Conservation (phyloP, 2,888 invertebrate species). For the Graphium colonna region DNA sequence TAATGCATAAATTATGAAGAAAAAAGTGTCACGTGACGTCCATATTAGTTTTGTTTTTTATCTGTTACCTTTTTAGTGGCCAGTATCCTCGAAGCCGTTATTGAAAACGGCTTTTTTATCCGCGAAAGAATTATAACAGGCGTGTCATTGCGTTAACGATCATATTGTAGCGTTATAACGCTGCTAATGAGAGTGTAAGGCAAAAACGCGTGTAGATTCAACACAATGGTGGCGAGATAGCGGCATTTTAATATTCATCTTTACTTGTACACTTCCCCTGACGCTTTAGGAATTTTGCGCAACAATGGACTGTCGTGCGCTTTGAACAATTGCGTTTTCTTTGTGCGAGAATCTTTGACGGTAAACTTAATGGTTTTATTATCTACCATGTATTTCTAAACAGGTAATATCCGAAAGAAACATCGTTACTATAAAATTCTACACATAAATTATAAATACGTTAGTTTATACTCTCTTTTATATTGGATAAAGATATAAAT, state of each 20-base stretch:
- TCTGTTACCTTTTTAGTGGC: neutral
- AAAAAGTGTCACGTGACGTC: neutral
- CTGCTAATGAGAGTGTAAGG: constrained; percentile 2
- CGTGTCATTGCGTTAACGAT: neutral
- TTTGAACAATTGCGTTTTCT: constrained; percentile 12
- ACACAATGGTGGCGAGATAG: constrained; percentile 20
- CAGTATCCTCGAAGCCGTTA: constrained; percentile 3
- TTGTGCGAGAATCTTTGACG: constrained; percentile 7
- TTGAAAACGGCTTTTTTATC: neutral
- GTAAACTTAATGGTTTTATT: constrained; percentile 1
- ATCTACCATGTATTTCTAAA: neutral
- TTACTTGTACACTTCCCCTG: constrained; percentile 22
- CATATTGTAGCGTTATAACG: neutral
- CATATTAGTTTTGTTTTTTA: neutral
- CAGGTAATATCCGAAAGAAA: neutral
- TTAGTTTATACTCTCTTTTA: no score
- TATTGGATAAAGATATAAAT: no score
- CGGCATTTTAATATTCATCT: constrained; percentile 24
- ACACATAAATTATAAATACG: no score
- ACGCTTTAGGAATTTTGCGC: constrained; percentile 13
- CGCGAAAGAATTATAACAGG: neutral
- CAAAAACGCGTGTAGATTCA: constrained; percentile 13
- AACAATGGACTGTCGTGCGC: constrained; percentile 17
- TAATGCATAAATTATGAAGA: neutral
- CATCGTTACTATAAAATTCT: no score